A percentile compares a stretch with the other conserved stretches of the same genome.
phyloP scores from a whole-genome alignment of 2,113 vertebrate species.

The Brevimyrus niger region DNA sequence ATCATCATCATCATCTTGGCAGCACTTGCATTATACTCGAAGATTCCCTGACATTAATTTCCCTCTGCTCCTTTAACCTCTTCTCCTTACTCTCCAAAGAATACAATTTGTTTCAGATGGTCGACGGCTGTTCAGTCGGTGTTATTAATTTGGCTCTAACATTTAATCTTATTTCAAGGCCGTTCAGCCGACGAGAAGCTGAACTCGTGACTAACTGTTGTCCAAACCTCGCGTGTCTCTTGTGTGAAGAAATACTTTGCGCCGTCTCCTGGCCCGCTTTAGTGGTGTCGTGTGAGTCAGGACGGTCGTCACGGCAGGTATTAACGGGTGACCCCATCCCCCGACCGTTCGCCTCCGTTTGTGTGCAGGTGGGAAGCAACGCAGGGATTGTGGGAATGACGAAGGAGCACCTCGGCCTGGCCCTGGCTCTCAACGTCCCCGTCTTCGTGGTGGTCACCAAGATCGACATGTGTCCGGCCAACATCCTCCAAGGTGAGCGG shows the following conservation, averaged over 20 bases:
- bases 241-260: not conserved
- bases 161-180: not conserved
- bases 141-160: not conserved
- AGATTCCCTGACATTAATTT: not conserved
- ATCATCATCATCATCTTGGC: not conserved
- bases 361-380: constrained; percentile 83
- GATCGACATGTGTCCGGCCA: constrained; percentile 95
- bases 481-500: constrained; percentile 82
- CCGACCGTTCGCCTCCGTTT: not conserved
- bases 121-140: not conserved
- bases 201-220: not conserved
- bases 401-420: constrained; percentile 89
- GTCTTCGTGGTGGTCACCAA: constrained; percentile 96
- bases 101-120: not conserved
- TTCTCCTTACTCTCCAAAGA: not conserved
- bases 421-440: constrained; percentile 83
- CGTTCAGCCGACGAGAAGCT: not conserved
- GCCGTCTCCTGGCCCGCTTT: not conserved
- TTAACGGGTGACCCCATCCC: not conserved
- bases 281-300: not conserved
- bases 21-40: not conserved
- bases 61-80: not conserved
- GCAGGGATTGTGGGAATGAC: constrained; percentile 96
- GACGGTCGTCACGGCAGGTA: not conserved
- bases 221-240: not conserved